A percentile compares a stretch with the other conserved stretches of the same genome.
These are phyloP conservation scores for Scortum barcoo DNA, from an alignment of 2,113 vertebrate species.

Conservation along the genomic window DNA sequence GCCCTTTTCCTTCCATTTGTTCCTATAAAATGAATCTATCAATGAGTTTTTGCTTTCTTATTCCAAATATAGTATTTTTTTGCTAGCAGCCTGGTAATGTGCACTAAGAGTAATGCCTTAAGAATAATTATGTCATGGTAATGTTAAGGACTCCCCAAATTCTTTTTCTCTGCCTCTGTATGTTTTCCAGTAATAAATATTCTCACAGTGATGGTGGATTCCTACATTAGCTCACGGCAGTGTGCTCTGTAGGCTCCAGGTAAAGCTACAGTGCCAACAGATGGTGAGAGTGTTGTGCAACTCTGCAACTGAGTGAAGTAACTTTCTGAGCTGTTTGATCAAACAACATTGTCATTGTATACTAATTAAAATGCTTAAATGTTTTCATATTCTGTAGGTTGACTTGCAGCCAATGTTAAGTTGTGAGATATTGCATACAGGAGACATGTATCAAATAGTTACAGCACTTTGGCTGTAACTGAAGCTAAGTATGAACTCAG, in stretches of 20 bases:
- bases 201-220: slow-evolving; percentile 7
- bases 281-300: neutral
- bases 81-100: slow-evolving; percentile 15
- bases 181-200: slow-evolving; percentile 1
- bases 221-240: slow-evolving; percentile 5
- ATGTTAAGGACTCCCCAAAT: slow-evolving; percentile 39
- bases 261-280: slow-evolving; percentile 13
- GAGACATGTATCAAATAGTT: neutral
- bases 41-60: slow-evolving; percentile 3
- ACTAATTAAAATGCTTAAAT: neutral
- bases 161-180: slow-evolving; percentile 6
- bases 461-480: neutral
- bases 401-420: neutral
- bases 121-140: slow-evolving; percentile 45
- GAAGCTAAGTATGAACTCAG: neutral
- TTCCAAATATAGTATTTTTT: slow-evolving; percentile 15
- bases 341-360: neutral
- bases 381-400: neutral
- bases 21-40: neutral
- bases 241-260: neutral
- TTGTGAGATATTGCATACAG: neutral
- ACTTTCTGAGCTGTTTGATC: neutral
- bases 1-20: neutral
- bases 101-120: slow-evolving; percentile 17
- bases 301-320: neutral